A percentile compares a stretch with the other conserved stretches of the same genome.
Evolutionary conservation across 2,797 vertebrate species (phyloP).

Genomic region (Phylloscopus collybita): DNA sequence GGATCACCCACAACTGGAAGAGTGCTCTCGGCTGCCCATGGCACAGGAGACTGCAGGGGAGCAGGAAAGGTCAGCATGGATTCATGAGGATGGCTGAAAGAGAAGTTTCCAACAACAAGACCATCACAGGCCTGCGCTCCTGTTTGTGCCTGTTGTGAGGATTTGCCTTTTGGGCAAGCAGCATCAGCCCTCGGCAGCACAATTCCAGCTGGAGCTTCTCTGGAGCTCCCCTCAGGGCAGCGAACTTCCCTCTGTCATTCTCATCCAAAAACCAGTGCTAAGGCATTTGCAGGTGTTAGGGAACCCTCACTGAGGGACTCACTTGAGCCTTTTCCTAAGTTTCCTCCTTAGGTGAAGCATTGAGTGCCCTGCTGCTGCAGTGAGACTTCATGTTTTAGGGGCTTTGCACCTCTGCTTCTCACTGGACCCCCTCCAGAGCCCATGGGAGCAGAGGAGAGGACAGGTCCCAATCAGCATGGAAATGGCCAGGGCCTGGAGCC

Average conservation of each 20-base stretch:
- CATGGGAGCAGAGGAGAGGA: neutral
- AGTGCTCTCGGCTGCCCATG: fast-evolving
- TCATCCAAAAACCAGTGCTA: neutral
- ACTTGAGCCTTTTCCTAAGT: neutral
- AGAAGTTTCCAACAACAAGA: neutral
- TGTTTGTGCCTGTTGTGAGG: neutral
- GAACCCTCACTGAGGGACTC: neutral
- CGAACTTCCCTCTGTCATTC: neutral
- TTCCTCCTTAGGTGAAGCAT: neutral
- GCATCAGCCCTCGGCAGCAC: neutral
- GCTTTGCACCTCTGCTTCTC: neutral
- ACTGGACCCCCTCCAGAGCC: neutral
- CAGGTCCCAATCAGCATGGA: neutral
- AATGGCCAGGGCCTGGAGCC: neutral
- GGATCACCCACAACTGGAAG: neutral
- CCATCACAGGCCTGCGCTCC: fast-evolving
- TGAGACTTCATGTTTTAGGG: neutral
- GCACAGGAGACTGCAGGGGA: neutral
- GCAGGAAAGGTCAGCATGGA: neutral
- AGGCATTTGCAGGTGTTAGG: neutral
- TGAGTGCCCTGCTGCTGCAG: fast-evolving
- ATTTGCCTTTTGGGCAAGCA: neutral
- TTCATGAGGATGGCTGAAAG: neutral
- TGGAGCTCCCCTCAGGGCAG: neutral
- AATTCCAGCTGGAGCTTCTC: neutral